phyloP scores from a whole-genome alignment of 1,140 invertebrate genomes.

The Maniola jurtina region DNA sequence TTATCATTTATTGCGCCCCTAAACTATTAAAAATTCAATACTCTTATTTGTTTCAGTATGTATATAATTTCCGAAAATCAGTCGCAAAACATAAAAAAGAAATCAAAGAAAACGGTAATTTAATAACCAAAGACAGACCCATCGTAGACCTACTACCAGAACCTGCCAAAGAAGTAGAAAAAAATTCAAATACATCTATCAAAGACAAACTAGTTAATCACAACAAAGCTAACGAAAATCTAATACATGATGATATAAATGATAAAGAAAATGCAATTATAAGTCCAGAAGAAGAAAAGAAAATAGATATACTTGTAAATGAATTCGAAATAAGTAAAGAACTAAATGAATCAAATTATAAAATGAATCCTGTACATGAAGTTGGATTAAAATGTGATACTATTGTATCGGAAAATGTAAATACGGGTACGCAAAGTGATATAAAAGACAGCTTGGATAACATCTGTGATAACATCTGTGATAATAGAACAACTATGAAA shows the following conservation, averaged over 20 bases:
- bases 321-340: no score
- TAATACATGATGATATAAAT: not conserved
- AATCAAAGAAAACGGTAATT: conserved; percentile 53
- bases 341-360: no score
- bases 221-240: not conserved
- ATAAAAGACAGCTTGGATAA: no score
- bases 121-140: conserved; percentile 50
- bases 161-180: conserved; percentile 27
- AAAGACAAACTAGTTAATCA: conserved; percentile 4
- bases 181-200: not conserved
- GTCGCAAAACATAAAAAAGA: conserved; percentile 58
- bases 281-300: not conserved
- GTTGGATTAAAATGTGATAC: not conserved
- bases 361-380: not conserved
- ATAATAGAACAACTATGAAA: no score
- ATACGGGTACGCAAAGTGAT: not conserved
- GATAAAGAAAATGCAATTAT: not conserved
- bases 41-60: conserved; percentile 52
- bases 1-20: no score
- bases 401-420: not conserved
- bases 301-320: no score
- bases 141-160: conserved; percentile 53
- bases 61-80: conserved; percentile 66
- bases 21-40: not conserved
- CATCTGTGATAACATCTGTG: no score